Base-by-base conservation (phyloP, 2,888 invertebrate species). In the Pseudeuparius sepicola region DNA sequence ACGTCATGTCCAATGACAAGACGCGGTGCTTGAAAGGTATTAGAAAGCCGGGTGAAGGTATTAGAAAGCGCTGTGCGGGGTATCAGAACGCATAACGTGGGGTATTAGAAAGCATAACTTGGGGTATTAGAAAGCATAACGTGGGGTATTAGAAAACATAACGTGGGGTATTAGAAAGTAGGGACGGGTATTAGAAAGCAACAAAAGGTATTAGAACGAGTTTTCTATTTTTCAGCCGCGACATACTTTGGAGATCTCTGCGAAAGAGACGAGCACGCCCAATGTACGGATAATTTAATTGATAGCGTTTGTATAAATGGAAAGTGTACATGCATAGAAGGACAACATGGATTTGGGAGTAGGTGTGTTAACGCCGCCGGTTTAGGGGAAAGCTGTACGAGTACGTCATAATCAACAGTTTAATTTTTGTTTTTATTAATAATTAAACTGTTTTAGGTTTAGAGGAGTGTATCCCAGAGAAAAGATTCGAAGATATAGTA, bases 211-310 rank as follows among this genome's bases (percentile, higher is more conserved):
- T n/a, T n/a, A n/a, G n/a, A n/a, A n/a, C n/a, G n/a, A n/a, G n/a
- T n/a, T n/a, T n/a, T n/a, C n/a, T n/a, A n/a, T n/a, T n/a, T 52
- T 51, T 43, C 40, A 61, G 61, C 54, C 29, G 60, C 59, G 2
- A 53, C 51, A 16, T 37, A 45, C 14, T 53, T 60, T 34, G 52
- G 46, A 3, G 57, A 58, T 9, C 28, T 42, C 6, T 62, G 62
- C 33, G n/a, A n/a, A n/a, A n/a, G n/a, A n/a, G 47, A 45, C 4
- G 58, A 60, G 43, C 45, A 54, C 28, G 47, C 43, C 5, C 61
- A 62, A 39, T 62, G 62, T 36, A 52, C 52, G 3, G 51, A 51
- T 34, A 55, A 50, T 40, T 41, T 61, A 4, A 38, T 34, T 17
- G 47, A 48, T 16, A 49, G 53, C 7, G 40, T 50, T 14, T 59